Conservation (phyloP, 2,888 invertebrate genomes). For the Resseliella maxima region DNA sequence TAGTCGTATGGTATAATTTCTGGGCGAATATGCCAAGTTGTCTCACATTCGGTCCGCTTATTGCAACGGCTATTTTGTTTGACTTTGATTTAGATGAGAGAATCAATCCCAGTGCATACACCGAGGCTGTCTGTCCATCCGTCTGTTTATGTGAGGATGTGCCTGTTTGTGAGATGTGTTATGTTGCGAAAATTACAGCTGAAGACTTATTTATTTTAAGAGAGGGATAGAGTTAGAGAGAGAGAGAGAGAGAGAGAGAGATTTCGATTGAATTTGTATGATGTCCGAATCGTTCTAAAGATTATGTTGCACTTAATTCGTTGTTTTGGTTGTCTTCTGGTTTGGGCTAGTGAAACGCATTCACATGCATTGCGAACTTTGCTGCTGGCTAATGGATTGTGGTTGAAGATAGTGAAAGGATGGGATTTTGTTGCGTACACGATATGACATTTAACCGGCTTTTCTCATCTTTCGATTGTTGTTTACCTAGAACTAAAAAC, state of each 20-base stretch:
- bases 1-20: constrained; percentile 54
- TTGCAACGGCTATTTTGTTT: constrained; percentile 27
- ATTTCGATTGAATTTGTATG: constrained; percentile 39
- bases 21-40: constrained; percentile 30
- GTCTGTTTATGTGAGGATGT: constrained; percentile 43
- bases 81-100: constrained; percentile 53
- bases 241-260: background rate
- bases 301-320: constrained; percentile 51
- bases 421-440: constrained; percentile 62
- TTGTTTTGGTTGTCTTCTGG: constrained; percentile 44
- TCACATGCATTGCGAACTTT: constrained; percentile 39
- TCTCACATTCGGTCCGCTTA: constrained; percentile 32
- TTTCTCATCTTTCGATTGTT: constrained; percentile 39
- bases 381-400: constrained; percentile 53
- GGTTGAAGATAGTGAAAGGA: background rate
- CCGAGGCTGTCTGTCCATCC: constrained; percentile 44
- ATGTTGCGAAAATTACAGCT: constrained; percentile 45
- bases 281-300: constrained; percentile 14
- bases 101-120: constrained; percentile 27
- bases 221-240: background rate
- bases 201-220: constrained; percentile 2
- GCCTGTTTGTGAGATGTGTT: constrained; percentile 45
- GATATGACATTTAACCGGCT: constrained; percentile 62
- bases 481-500: constrained; percentile 58
- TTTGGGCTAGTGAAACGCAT: constrained; percentile 32